Percentiles rank a stretch among this genome's conserved stretches.
Evolutionary conservation across 1,140 invertebrate species (phyloP).

Genomic region (Carcinoscorpius rotundicauda): DNA sequence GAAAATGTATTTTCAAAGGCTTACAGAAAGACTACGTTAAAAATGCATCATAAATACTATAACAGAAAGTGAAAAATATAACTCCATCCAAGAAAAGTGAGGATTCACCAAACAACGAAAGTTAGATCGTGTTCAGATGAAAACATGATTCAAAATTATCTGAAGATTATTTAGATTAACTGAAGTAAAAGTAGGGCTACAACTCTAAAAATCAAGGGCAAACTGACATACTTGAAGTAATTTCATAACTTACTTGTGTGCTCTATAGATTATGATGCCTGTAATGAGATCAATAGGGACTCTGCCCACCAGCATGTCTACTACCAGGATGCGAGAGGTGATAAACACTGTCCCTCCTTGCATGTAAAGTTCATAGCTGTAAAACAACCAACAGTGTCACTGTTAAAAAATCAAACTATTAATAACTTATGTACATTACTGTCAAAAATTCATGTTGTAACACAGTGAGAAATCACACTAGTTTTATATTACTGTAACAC

Average conservation of each 20-base stretch:
- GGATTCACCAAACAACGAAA: no score
- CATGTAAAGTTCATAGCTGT: conserved; percentile 51
- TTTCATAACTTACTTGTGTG: conserved; percentile 49
- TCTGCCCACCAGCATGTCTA: conserved; percentile 86
- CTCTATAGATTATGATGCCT: conserved; percentile 75
- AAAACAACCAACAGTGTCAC: conserved; percentile 11
- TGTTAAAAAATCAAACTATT: not conserved
- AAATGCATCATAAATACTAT: no score
- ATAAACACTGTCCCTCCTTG: conserved; percentile 87
- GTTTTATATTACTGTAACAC: not conserved
- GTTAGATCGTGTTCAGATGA: no score
- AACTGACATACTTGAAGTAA: no score
- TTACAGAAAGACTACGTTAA: no score
- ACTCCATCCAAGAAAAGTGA: no score
- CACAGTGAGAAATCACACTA: not conserved
- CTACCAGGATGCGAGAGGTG: conserved; percentile 81
- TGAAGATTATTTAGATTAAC: no score
- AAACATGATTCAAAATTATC: no score
- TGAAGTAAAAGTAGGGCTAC: no score
- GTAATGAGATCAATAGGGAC: conserved; percentile 66
- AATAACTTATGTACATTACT: not conserved
- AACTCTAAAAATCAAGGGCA: no score
- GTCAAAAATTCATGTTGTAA: not conserved
- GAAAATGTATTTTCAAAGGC: no score
- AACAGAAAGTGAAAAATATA: no score